Conservation (phyloP, 2,113 vertebrate genomes). For the Eptesicus fuscus region DNA sequence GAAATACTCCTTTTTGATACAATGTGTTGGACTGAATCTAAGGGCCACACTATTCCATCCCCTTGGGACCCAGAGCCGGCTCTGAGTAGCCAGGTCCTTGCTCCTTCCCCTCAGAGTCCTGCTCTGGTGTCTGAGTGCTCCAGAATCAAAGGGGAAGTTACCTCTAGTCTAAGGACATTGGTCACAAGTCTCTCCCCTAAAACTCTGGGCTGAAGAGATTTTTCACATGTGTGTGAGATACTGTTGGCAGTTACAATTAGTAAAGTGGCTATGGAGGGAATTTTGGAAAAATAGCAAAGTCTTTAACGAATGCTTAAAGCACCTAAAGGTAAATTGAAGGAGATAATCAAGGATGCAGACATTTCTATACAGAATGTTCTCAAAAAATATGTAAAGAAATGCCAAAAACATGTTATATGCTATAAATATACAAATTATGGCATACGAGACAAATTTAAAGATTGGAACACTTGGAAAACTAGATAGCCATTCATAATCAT, state of each 20-base stretch:
- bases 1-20: background rate
- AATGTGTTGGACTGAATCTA: background rate
- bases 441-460: background rate
- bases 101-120: background rate
- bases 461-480: background rate
- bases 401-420: background rate
- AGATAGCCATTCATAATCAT: background rate
- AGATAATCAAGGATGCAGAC: background rate
- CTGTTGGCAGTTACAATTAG: background rate
- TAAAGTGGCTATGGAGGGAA: background rate
- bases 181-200: background rate
- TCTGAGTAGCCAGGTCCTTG: fast-evolving
- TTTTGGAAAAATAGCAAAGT: background rate
- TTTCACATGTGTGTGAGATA: background rate
- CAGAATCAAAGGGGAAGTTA: background rate
- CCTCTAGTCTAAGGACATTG: background rate
- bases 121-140: background rate
- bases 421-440: background rate
- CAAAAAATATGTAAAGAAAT: background rate
- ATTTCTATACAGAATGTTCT: background rate
- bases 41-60: background rate
- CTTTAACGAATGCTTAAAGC: background rate
- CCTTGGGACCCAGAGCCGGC: background rate
- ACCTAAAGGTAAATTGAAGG: background rate
- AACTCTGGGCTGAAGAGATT: background rate